Evolutionary conservation across 1,140 invertebrate genomes (phyloP), one percentile per base, ranked within the genome.

Genomic region (Latrodectus geometricus): DNA sequence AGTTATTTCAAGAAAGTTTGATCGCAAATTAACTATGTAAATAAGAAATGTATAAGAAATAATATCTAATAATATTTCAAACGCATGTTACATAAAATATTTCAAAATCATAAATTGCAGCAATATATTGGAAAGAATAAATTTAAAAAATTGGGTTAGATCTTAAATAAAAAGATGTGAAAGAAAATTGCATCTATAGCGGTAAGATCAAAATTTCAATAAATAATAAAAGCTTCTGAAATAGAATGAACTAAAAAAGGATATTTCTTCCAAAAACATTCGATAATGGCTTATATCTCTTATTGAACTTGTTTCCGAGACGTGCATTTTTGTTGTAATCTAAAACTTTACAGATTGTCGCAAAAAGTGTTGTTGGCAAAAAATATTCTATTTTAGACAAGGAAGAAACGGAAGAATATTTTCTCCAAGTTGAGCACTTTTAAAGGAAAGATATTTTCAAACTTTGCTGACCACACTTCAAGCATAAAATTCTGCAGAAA

Each of bases 311-410:
- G 80, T 74, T 74, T 74, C 70, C n/a, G 49, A 65, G 61, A 74
- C 70, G 80, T 83, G 80, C 49, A 35, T 48, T 83, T 83, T 83
- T 83, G 74, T 83, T 83, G 80, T 74, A 83, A 83, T 74, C 70
- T 83, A 68, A 83, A 70, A 83, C 80, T 65, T 21, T 83, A 83
- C 72, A 74, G 80, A 81, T 81, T 74, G 80, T 74, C 70, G 56
- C 50, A 20, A 15, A 48, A n/a, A 52, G 48, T 50, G 50, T 48
- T 72, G 20, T 12, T n/a, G 15, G 9, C 35, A 65, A 23, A 83
- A n/a, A 50, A 83, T 54, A 70, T 83, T 74, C 80, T 83, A 74
- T 83, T 83, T 83, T 66, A 74, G 21, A 81, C 23, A n/a, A 20
- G 48, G 70, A 54, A 74, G n/a, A 48, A 21, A 56, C 0, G 15